A percentile compares a stretch with the other conserved stretches of the same genome.
phyloP scores from a whole-genome alignment of 2,797 vertebrate genomes.

The Furcifer pardalis region DNA sequence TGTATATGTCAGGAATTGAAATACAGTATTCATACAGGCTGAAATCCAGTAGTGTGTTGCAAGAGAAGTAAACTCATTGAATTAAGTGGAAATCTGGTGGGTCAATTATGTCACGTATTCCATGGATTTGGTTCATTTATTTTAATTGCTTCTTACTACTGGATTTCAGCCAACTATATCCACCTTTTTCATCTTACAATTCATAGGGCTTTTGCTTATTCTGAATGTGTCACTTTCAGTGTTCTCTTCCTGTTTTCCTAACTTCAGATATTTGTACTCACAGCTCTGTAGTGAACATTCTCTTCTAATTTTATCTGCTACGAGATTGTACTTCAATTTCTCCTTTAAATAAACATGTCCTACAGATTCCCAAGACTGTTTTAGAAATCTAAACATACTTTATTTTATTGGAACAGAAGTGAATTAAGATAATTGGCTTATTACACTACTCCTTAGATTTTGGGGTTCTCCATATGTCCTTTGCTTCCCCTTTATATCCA shows the following conservation, averaged over 20 bases:
- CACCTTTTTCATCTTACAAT: neutral
- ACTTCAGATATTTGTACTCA: neutral
- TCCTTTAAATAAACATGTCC: neutral
- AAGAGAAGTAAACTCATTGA: too few species aligned
- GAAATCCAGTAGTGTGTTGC: too few species aligned
- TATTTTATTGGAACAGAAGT: neutral
- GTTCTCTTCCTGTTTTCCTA: neutral
- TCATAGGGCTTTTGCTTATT: neutral
- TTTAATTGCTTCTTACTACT: too few species aligned
- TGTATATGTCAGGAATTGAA: too few species aligned
- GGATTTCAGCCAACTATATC: neutral
- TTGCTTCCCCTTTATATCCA: neutral
- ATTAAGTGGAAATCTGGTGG: too few species aligned
- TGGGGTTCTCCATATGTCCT: neutral
- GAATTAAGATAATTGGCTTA: too few species aligned
- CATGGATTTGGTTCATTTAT: too few species aligned
- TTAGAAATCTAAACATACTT: neutral
- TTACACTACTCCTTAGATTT: too few species aligned
- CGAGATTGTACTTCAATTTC: neutral
- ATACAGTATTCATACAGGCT: too few species aligned
- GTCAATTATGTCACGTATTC: too few species aligned
- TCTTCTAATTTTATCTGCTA: constrained; percentile 17
- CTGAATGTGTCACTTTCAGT: neutral
- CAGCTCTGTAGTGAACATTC: neutral
- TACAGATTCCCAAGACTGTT: neutral